These are phyloP conservation scores for Octodonta nipae DNA, from an alignment of 2,888 invertebrate genomes.

Conservation along the genomic window DNA sequence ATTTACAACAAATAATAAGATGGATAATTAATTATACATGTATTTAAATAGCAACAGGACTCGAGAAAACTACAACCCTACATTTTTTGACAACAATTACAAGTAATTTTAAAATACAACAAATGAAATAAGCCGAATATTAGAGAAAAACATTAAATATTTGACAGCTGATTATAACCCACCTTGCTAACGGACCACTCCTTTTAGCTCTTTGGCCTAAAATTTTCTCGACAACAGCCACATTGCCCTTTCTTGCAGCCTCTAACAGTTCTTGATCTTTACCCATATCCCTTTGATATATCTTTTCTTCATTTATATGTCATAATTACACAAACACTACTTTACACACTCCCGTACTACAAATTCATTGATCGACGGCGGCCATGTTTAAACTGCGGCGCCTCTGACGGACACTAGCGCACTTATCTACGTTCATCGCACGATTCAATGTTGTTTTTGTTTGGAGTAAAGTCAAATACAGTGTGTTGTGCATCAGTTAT, in stretches of 20 bases:
- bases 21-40: too few relatives aligned
- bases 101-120: too few relatives aligned
- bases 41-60: too few relatives aligned
- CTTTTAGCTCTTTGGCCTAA: slow-evolving; percentile 77
- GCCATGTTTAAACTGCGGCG: slow-evolving; percentile 50
- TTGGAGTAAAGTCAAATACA: too few relatives aligned
- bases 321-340: slow-evolving; percentile 30
- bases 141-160: slow-evolving; percentile 10
- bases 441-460: too few relatives aligned
- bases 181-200: slow-evolving; percentile 89
- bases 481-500: too few relatives aligned
- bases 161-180: slow-evolving; percentile 37
- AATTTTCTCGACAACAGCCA: slow-evolving; percentile 78
- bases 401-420: slow-evolving; percentile 29
- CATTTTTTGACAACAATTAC: too few relatives aligned
- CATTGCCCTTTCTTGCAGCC: slow-evolving; percentile 86
- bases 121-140: slow-evolving; percentile 3
- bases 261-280: slow-evolving; percentile 94
- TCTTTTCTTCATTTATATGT: slow-evolving; percentile 27
- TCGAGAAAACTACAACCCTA: too few relatives aligned
- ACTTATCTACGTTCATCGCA: too few relatives aligned
- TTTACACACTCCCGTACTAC: slow-evolving; percentile 47
- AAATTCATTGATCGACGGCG: slow-evolving; percentile 61
- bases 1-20: too few relatives aligned
- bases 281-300: slow-evolving; percentile 53